phyloP scores from a whole-genome alignment of 2,113 vertebrate species.

The Genyomyrus donnyi region DNA sequence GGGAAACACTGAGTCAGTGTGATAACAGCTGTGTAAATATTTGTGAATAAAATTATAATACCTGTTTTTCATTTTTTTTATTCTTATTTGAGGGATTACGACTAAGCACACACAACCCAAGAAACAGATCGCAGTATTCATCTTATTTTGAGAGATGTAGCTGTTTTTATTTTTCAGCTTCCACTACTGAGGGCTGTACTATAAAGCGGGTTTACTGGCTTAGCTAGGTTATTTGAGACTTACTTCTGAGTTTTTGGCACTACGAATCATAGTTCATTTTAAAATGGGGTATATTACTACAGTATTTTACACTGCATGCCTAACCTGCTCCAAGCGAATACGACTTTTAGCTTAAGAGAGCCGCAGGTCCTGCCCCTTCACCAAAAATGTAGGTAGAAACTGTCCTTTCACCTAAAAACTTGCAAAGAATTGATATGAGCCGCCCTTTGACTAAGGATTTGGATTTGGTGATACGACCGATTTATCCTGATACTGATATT shows the following conservation, averaged over 20 bases:
- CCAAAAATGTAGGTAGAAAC: not conserved
- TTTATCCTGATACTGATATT: not conserved
- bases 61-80: constrained; percentile 40
- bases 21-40: constrained; percentile 57
- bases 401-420: not conserved
- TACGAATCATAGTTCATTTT: not conserved
- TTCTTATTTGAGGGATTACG: constrained; percentile 82
- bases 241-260: not conserved
- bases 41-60: constrained; percentile 68
- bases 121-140: not conserved
- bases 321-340: not conserved
- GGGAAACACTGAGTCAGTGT: constrained; percentile 46
- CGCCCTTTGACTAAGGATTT: not conserved
- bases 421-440: not conserved
- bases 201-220: not conserved
- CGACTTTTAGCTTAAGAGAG: not conserved
- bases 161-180: not conserved
- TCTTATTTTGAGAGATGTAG: constrained; percentile 51
- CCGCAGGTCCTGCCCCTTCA: not conserved
- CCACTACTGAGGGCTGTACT: not conserved
- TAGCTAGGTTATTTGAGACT: not conserved
- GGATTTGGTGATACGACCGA: not conserved
- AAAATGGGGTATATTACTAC: not conserved
- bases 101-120: not conserved
- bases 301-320: not conserved